phyloP scores from a whole-genome alignment of 2,113 vertebrate genomes.

The Etheostoma spectabile region DNA sequence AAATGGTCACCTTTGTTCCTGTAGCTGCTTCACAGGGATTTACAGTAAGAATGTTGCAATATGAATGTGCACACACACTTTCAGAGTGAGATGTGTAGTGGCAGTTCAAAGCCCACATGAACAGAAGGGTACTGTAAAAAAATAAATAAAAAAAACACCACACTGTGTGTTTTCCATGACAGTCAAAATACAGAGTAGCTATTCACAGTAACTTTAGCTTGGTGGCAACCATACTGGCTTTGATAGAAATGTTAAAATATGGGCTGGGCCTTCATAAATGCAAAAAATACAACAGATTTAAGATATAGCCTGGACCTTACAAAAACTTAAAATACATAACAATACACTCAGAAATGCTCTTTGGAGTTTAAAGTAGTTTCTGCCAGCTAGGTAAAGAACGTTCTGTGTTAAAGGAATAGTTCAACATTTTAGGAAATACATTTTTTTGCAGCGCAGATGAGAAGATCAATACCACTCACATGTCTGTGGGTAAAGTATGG shows the following conservation, averaged over 20 bases:
- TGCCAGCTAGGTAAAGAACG: neutral
- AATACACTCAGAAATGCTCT: neutral
- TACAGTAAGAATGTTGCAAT: neutral
- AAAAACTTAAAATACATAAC: neutral
- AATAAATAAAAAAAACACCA: neutral
- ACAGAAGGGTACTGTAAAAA: neutral
- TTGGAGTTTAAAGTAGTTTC: neutral
- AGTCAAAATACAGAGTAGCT: neutral
- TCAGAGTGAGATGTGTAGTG: neutral
- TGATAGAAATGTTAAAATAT: neutral
- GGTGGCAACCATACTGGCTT: neutral
- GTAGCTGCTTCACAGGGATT: neutral
- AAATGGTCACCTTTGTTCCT: slow-evolving; percentile 32
- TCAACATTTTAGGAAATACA: neutral
- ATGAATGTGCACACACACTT: slow-evolving; percentile 1
- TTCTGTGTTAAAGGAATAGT: neutral
- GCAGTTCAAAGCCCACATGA: neutral
- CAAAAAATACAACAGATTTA: neutral
- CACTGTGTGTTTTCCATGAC: neutral
- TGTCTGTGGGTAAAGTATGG: too few relatives aligned
- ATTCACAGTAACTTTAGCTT: neutral
- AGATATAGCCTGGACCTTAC: neutral
- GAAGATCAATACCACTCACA: neutral
- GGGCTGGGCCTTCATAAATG: neutral
- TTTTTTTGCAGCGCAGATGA: neutral